Conservation (phyloP, 2,113 vertebrate genomes). For the Ahaetulla prasina region DNA sequence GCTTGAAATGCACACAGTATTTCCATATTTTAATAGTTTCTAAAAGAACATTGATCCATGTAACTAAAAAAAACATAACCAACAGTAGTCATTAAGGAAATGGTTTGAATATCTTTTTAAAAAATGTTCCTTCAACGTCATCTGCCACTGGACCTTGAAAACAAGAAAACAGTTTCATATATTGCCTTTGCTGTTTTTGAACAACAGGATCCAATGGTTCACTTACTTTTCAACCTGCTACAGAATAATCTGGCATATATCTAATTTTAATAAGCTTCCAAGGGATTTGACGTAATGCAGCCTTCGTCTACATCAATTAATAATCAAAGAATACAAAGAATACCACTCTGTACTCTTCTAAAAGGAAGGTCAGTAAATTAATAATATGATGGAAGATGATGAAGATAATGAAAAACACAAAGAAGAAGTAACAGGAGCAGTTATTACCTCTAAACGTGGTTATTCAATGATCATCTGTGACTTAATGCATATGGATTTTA, state of each 20-base stretch:
- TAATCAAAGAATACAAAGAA: constrained; percentile 55
- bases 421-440: not conserved
- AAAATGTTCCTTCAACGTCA: constrained; percentile 46
- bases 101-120: constrained; percentile 13
- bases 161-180: constrained; percentile 40
- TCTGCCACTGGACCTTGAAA: constrained; percentile 45
- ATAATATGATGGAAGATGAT: not conserved
- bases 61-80: constrained; percentile 16
- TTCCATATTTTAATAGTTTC: not conserved
- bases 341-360: constrained; percentile 1
- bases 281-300: constrained; percentile 58
- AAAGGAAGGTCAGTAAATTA: not conserved
- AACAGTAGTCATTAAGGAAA: constrained; percentile 38
- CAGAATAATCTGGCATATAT: constrained; percentile 62
- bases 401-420: not conserved
- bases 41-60: constrained; percentile 37
- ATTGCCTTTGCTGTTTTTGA: constrained; percentile 59
- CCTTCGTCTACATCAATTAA: constrained; percentile 62
- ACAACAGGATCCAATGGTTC: constrained; percentile 60
- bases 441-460: not conserved
- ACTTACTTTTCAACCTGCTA: constrained; percentile 61
- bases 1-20: constrained; percentile 22
- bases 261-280: constrained; percentile 64
- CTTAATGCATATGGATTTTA: not conserved
- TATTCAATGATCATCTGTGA: not conserved